These are phyloP conservation scores for Spilosoma lubricipeda DNA, from an alignment of 2,888 invertebrate species.

Conservation along the genomic window DNA sequence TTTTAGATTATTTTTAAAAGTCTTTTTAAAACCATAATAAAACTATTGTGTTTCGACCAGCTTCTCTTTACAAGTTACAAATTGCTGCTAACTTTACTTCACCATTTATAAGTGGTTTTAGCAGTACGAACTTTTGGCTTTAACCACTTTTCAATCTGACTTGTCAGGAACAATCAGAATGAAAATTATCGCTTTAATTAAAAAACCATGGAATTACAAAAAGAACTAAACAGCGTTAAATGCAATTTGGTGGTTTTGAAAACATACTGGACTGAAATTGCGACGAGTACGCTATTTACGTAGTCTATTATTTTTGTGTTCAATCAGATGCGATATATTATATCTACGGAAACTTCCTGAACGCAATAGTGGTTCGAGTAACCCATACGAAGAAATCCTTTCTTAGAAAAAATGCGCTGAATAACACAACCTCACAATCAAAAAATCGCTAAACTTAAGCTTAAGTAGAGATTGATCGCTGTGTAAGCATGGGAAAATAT, in stretches of 20 bases:
- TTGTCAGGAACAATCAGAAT: conserved; percentile 38
- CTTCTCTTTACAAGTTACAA: conserved; percentile 11
- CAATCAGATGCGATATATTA: neutral
- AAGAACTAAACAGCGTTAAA: conserved; percentile 18
- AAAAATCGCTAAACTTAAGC: no score
- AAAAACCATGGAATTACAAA: conserved; percentile 18
- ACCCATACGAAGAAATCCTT: no score
- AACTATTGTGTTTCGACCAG: neutral
- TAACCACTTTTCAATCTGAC: conserved; percentile 39
- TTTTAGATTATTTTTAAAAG: neutral
- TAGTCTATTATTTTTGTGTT: no score
- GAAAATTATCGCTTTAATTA: conserved; percentile 31
- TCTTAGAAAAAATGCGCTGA: no score
- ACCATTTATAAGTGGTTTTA: conserved; percentile 6
- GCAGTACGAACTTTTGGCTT: neutral
- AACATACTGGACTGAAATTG: conserved; percentile 29
- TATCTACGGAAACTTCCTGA: no score
- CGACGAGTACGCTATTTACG: neutral
- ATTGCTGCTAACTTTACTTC: conserved; percentile 9
- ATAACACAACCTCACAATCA: no score
- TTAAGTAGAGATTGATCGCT: no score
- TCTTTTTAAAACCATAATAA: neutral
- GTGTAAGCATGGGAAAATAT: no score
- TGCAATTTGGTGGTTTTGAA: conserved; percentile 23
- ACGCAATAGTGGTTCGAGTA: no score